Conservation (phyloP, 92 coral and sea anemone genomes). For the Umimayanthus chanpuru region DNA sequence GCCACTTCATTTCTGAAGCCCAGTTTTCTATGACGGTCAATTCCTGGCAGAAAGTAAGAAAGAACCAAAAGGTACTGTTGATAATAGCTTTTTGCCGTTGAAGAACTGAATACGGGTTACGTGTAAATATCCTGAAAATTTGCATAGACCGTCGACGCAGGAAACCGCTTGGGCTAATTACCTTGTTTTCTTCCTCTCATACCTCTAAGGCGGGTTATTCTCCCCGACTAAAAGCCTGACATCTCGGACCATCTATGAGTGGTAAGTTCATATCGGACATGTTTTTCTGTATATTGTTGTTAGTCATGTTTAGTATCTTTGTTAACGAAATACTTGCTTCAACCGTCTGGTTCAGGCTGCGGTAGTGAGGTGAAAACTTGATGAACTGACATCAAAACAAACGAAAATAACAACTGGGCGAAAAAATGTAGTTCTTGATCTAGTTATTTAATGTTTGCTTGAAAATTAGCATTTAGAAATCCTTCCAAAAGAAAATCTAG, state of each 20-base stretch:
- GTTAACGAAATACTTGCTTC: neutral
- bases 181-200: constrained; percentile 27
- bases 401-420: constrained; percentile 28
- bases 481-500: neutral
- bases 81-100: constrained; percentile 22
- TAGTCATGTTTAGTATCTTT: neutral
- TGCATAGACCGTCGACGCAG: constrained; percentile 37
- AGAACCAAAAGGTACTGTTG: neutral
- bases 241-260: neutral
- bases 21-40: neutral
- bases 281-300: neutral
- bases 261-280: constrained; percentile 17
- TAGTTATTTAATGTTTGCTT: neutral
- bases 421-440: neutral
- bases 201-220: neutral
- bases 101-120: constrained; percentile 24
- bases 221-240: neutral
- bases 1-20: neutral
- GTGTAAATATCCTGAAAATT: constrained; percentile 43
- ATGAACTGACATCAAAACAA: constrained; percentile 34
- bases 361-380: constrained; percentile 15
- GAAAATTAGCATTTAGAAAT: neutral
- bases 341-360: neutral
- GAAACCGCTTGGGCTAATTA: constrained; percentile 23
- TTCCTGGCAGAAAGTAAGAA: neutral